Evolutionary conservation across 2,113 vertebrate species (phyloP), one percentile per base, ranked within the genome.

Genomic region (Oncorhynchus clarkii): DNA sequence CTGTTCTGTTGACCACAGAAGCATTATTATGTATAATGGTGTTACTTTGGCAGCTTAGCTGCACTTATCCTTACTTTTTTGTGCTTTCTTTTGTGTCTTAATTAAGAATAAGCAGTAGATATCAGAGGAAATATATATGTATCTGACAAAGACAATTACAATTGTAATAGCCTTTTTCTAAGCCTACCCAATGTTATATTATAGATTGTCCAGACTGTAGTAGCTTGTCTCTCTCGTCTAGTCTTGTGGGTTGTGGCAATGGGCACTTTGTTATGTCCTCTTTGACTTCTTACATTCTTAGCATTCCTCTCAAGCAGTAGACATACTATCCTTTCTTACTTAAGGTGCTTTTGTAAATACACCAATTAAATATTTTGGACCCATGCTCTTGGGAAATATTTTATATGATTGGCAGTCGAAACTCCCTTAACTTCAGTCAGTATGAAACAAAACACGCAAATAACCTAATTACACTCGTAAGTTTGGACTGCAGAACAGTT

Each of bases 401-500:
- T 82, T 74, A 14, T 71, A 74, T 79, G 31, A 86, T 85, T 86
- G 76, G 81, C 78, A 22, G 78, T 73, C 67, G 67, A 67, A 75
- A 16, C 67, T 83, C 48, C 81, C 69, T 31, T 79, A 29, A 79
- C 80, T 83, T 70, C 78, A 68, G 62, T 78, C 49, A 80, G 78
- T 76, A 83, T 79, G 67, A 83, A 68, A 82, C 27, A 82, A 78
- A 82, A 69, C 73, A 74, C 11, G 12, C 16, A 59, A 26, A 79
- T 62, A 73, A 70, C 72, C 67, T 69, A 80, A 68, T 73, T 81
- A 64, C 85, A 83, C 83, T 80, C 85, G 39, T 85, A 82, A 73
- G 78, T 87, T 85, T 88, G 85, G 91, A 92, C 91, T 91, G 89
- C 87, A 92, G 91, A 92, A 90, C 89, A 87, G 83, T 87, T 89